These are phyloP conservation scores for Pogona vitticeps DNA, from an alignment of 2,113 vertebrate genomes.

Conservation along the genomic window DNA sequence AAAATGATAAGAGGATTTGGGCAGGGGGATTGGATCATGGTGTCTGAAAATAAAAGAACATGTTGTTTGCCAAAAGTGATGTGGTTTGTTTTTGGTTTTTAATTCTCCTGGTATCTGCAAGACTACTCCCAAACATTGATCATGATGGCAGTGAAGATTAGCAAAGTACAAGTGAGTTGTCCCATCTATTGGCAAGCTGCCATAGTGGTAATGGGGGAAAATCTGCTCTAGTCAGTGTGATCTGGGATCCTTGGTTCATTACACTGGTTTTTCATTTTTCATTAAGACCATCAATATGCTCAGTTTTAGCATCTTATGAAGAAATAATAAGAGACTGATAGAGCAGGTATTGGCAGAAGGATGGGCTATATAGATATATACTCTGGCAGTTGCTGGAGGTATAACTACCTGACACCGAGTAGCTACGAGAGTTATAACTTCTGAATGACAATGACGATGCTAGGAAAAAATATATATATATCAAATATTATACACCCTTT, in stretches of 20 bases:
- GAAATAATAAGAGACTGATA: background rate
- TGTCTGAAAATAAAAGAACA: background rate
- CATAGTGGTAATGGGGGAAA: background rate
- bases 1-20: background rate
- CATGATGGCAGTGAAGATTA: background rate
- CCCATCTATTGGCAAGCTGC: background rate
- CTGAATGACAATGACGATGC: too few relatives aligned
- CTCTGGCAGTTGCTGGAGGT: too few relatives aligned
- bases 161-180: background rate
- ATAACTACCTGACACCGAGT: too few relatives aligned
- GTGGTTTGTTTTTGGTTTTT: background rate
- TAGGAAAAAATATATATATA: too few relatives aligned
- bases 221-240: background rate
- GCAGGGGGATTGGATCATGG: background rate
- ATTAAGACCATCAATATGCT: background rate
- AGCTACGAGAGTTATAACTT: too few relatives aligned
- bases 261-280: background rate
- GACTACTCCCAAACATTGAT: background rate
- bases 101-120: background rate
- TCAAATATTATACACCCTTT: too few relatives aligned
- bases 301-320: background rate
- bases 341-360: too few relatives aligned
- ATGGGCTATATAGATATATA: too few relatives aligned
- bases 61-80: background rate
- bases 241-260: background rate